Percentiles rank a stretch among this genome's conserved stretches.
Evolutionary conservation across 2,797 vertebrate species (phyloP).

Genomic region (Diplodus sargus): DNA sequence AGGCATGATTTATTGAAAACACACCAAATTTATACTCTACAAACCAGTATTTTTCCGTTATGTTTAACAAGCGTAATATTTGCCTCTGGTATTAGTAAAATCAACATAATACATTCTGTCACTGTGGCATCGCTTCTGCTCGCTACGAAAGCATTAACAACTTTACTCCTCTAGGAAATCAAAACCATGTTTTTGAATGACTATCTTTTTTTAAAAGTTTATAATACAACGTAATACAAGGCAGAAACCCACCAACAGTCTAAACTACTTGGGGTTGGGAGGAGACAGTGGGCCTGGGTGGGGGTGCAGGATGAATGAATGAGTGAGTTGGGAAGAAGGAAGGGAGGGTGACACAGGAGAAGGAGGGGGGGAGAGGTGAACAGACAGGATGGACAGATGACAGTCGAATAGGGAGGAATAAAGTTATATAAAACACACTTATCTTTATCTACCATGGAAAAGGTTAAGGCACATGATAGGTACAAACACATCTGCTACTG

Average conservation of each 20-base stretch:
- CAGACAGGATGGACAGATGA: slow-evolving; percentile 53
- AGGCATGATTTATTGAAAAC: slow-evolving; percentile 99
- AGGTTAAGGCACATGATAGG: slow-evolving; percentile 99
- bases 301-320: slow-evolving; percentile 64
- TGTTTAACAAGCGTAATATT: slow-evolving; percentile 93
- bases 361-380: slow-evolving; percentile 31
- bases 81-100: slow-evolving; percentile 94
- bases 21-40: slow-evolving; percentile 97
- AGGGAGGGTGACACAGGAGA: slow-evolving; percentile 63
- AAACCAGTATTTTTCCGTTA: slow-evolving; percentile 91
- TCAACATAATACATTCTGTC: slow-evolving; percentile 94
- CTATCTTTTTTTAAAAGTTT: slow-evolving; percentile 85
- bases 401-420: slow-evolving; percentile 75
- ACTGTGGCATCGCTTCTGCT: slow-evolving; percentile 87
- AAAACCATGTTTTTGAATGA: slow-evolving; percentile 82
- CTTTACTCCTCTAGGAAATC: slow-evolving; percentile 85
- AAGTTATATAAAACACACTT: slow-evolving; percentile 90
- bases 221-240: slow-evolving; percentile 95
- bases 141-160: slow-evolving; percentile 89
- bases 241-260: slow-evolving; percentile 90
- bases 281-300: slow-evolving; percentile 7
- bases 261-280: slow-evolving; percentile 85
- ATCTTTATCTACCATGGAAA: slow-evolving; percentile 93
- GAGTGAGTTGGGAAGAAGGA: slow-evolving; percentile 38
- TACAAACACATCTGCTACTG: slow-evolving; percentile 96